phyloP scores from a whole-genome alignment of 2,888 invertebrate species.

The Eristalinus sepulchralis region DNA sequence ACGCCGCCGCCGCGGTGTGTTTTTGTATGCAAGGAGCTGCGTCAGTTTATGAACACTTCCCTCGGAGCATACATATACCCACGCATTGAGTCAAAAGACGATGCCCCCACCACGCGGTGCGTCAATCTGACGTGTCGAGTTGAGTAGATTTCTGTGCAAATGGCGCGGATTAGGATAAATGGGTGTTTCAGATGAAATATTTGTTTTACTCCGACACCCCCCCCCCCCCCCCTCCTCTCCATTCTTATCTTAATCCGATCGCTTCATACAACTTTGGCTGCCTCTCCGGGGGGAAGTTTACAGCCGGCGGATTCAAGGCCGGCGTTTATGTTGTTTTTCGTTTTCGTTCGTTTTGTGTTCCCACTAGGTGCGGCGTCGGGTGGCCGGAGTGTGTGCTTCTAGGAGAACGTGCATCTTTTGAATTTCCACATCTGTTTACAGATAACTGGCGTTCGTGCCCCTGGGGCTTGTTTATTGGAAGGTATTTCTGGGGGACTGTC shows the following conservation, averaged over 20 bases:
- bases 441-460: slow-evolving; percentile 1
- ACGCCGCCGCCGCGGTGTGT: not conserved
- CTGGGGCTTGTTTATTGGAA: slow-evolving; percentile 14
- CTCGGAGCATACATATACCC: not conserved
- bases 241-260: slow-evolving; percentile 44
- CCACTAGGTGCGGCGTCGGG: not conserved
- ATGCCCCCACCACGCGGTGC: not conserved
- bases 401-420: not conserved
- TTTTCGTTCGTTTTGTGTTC: not conserved
- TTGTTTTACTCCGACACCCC: slow-evolving; percentile 29
- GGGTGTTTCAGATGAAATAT: slow-evolving; percentile 40
- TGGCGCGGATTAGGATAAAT: slow-evolving; percentile 48
- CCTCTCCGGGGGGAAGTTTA: not conserved
- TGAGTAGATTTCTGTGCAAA: slow-evolving; percentile 51
- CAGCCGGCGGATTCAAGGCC: slow-evolving; percentile 11
- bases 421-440: slow-evolving; percentile 2
- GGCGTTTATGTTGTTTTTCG: not conserved
- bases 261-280: not conserved
- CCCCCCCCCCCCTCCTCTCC: not conserved
- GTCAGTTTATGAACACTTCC: not conserved
- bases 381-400: not conserved
- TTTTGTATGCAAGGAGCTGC: not conserved
- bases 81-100: not conserved
- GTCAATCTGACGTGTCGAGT: slow-evolving; percentile 37
- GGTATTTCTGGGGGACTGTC: slow-evolving; percentile 14